Conservation (phyloP, 2,888 invertebrate species). For the Altica lythri region DNA sequence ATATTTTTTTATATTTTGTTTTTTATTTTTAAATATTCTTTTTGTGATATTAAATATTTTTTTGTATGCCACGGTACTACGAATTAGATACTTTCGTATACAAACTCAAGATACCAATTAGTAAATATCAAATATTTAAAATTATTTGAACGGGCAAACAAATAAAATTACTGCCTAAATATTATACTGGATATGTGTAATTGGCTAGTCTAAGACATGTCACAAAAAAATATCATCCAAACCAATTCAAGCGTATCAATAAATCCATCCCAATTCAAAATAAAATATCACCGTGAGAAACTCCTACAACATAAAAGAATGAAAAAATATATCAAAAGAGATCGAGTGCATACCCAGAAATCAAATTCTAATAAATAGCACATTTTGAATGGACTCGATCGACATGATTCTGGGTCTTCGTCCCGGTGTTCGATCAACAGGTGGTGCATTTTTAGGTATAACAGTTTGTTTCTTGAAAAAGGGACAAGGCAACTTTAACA, state of each 20-base stretch:
- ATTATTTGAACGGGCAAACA: too few relatives aligned
- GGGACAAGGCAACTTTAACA: constrained; percentile 30
- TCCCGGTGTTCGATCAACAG: constrained; percentile 37
- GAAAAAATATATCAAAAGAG: constrained; percentile 24
- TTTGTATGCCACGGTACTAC: too few relatives aligned
- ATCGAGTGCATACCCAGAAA: constrained; percentile 35
- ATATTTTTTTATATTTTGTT: too few relatives aligned
- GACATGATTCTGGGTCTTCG: constrained; percentile 39
- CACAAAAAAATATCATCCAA: too few relatives aligned
- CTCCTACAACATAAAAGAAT: constrained; percentile 31
- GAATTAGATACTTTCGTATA: too few relatives aligned
- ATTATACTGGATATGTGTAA: too few relatives aligned
- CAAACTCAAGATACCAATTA: too few relatives aligned
- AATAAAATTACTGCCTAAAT: too few relatives aligned
- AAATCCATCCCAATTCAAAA: constrained; percentile 11
- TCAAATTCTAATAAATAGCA: constrained; percentile 46
- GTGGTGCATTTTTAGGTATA: constrained; percentile 43
- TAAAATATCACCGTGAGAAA: constrained; percentile 16
- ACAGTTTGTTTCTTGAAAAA: constrained; percentile 31
- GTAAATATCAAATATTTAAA: too few relatives aligned
- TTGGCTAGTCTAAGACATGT: too few relatives aligned
- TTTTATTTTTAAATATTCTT: too few relatives aligned
- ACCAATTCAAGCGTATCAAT: constrained; percentile 18
- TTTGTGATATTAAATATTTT: too few relatives aligned
- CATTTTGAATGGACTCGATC: constrained; percentile 41